Percentiles rank a stretch among this genome's conserved stretches.
These are phyloP conservation scores for Hippasteria phrygiana DNA, from an alignment of 53 echinoderm and acorn worm species.

Conservation along the genomic window DNA sequence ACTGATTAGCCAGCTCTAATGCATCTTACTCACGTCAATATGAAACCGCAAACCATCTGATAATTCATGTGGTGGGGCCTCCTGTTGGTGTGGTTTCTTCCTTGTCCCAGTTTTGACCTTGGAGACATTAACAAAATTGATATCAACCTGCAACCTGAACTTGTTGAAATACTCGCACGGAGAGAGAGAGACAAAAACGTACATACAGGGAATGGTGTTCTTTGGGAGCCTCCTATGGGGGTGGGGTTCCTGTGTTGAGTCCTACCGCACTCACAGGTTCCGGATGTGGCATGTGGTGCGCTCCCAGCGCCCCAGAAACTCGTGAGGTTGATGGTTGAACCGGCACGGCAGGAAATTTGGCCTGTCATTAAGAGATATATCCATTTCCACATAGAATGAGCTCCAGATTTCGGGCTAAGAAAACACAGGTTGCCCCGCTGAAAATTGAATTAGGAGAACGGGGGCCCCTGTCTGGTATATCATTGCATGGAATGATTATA, in stretches of 20 bases:
- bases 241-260: background rate
- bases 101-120: background rate
- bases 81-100: background rate
- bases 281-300: background rate
- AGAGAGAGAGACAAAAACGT: background rate
- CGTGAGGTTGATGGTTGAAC: background rate
- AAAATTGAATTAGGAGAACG: constrained; percentile 41
- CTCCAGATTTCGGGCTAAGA: constrained; percentile 40
- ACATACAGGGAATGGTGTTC: background rate
- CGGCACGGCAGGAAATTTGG: constrained; percentile 46
- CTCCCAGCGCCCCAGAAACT: constrained; percentile 7
- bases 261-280: background rate
- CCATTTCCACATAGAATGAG: constrained; percentile 43
- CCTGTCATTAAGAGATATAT: constrained; percentile 52
- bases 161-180: background rate
- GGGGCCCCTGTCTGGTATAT: constrained; percentile 24
- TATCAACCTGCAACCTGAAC: background rate
- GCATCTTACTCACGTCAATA: background rate
- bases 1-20: background rate
- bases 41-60: constrained; percentile 14
- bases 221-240: background rate
- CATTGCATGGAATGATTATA: constrained; percentile 7
- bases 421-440: constrained; percentile 46
- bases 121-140: background rate
- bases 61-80: background rate